A percentile compares a stretch with the other conserved stretches of the same genome.
Evolutionary conservation across 2,888 invertebrate genomes (phyloP).

Genomic region (Cheilosia vulpina): DNA sequence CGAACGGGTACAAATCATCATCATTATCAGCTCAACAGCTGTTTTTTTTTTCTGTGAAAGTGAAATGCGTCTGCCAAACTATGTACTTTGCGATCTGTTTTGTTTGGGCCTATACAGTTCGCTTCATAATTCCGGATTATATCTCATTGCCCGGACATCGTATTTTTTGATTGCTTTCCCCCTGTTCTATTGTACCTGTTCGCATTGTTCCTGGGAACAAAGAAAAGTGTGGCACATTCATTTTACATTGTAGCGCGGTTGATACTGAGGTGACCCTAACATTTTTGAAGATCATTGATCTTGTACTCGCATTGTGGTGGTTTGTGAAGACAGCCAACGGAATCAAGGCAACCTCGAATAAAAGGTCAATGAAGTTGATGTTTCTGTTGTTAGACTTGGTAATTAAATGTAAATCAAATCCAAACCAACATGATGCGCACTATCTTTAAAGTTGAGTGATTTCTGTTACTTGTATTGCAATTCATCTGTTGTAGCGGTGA

Average conservation of each 20-base stretch:
- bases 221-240: conserved; percentile 12
- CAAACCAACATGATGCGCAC: not conserved
- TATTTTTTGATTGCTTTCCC: conserved; percentile 17
- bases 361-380: conserved; percentile 30
- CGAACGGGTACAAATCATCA: conserved; percentile 3
- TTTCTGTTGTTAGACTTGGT: not conserved
- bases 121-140: conserved; percentile 19
- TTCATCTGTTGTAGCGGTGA: not conserved
- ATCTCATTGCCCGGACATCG: not conserved
- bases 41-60: conserved; percentile 28
- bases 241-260: not conserved
- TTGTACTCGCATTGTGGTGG: conserved; percentile 22
- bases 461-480: conserved; percentile 30
- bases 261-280: conserved; percentile 18
- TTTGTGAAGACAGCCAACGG: not conserved
- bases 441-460: conserved; percentile 12
- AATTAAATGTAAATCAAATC: not conserved
- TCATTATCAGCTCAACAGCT: conserved; percentile 5
- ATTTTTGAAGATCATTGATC: conserved; percentile 30
- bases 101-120: conserved; percentile 9
- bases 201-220: conserved; percentile 15
- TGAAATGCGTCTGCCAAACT: conserved; percentile 31
- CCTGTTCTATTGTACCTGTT: conserved; percentile 10
- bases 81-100: conserved; percentile 39
- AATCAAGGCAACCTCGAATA: not conserved